Evolutionary conservation across 2,113 vertebrate genomes (phyloP), one percentile per base, ranked within the genome.

Genomic region (Crotalus helleri): DNA sequence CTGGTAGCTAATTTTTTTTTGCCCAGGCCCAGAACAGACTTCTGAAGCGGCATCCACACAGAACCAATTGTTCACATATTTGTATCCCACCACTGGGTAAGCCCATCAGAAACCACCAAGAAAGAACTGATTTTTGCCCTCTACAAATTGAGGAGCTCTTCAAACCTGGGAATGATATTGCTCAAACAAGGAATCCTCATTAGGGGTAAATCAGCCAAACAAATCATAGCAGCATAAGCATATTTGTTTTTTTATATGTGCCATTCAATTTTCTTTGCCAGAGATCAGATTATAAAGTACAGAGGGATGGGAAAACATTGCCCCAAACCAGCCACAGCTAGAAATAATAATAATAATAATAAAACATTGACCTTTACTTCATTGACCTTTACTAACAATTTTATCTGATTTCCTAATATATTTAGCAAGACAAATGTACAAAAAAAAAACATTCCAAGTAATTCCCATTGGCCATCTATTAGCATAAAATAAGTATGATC

Each of bases 401-500:
- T 11, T 94, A 85, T 59, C 91, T 0, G 15, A 94, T 85, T 92
- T 85, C 93, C 87, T 95, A 3, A 85, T 85, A 91, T 74, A 94
- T 6, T 0, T 39, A 11, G 33, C 58, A 95, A 91, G 5, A 61
- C 85, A 91, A 93, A 10, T 58, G 59, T 58, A 24, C 61, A 87
- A 94, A 93, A 92, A 93, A 92, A 54, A 26, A 94, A 93, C 92
- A 94, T 90, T 85, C 89, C 91, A 91, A 94, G 29, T 91, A 96
- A 97, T 95, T 96, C 94, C 96, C 95, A 95, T 1, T 33, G 94
- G 86, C 2, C 0, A 90, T 90, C 69, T 91, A 96, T 91, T 93
- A 96, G 92, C 95, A 94, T 33, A 92, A 93, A 96, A 96, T 44
- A 81, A 46, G 88, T 21, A 96, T 96, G 94, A 90, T 96, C 94